Evolutionary conservation across 1,140 invertebrate genomes (phyloP).

Genomic region (Procambarus clarkii): DNA sequence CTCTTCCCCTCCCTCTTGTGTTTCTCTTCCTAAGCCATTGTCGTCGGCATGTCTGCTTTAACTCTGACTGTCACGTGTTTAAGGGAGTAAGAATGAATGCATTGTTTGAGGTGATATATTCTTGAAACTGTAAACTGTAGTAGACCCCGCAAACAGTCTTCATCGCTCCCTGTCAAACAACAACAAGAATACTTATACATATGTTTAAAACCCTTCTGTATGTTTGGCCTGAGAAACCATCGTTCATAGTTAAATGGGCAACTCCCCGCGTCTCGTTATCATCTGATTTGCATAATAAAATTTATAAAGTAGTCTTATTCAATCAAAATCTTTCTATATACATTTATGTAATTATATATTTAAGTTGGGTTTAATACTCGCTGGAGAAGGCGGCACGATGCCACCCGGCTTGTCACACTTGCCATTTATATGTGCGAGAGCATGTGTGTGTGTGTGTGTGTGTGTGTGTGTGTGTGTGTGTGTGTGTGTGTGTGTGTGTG

Average conservation of each 20-base stretch:
- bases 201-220: not conserved
- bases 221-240: not conserved
- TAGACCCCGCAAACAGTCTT: not conserved
- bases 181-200: not conserved
- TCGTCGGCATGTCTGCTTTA: constrained; percentile 49
- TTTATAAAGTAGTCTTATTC: not conserved
- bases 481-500: no score
- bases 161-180: not conserved
- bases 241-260: not conserved
- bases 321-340: not conserved
- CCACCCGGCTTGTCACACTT: not conserved
- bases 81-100: constrained; percentile 57
- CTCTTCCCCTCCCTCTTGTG: not conserved
- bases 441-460: no score
- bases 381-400: not conserved
- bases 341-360: not conserved
- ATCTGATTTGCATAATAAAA: not conserved
- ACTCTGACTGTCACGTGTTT: constrained; percentile 51
- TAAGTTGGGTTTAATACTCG: not conserved
- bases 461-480: no score
- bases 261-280: not conserved
- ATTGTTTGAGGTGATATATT: constrained; percentile 57
- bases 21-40: constrained; percentile 26
- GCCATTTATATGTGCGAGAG: not conserved
- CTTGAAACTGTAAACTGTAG: constrained; percentile 22